A percentile compares a stretch with the other conserved stretches of the same genome.
phyloP scores from a whole-genome alignment of 1,140 invertebrate species.

The Gryllus bimaculatus region DNA sequence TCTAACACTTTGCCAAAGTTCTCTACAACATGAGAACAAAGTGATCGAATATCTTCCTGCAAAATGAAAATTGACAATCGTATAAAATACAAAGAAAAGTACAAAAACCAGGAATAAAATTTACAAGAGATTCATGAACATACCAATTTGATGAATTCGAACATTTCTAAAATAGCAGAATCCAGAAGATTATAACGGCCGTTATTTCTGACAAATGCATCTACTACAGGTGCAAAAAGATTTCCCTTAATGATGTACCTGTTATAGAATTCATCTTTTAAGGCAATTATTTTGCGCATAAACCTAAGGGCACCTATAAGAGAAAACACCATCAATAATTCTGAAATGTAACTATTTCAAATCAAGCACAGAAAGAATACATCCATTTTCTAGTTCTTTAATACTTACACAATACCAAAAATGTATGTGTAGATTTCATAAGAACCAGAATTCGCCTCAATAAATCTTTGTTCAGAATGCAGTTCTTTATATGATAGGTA shows the following conservation, averaged over 20 bases:
- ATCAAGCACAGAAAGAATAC: background rate
- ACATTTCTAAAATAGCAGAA: slow-evolving; percentile 97
- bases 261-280: slow-evolving; percentile 99
- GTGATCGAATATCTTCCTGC: slow-evolving; percentile 89
- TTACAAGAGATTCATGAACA: slow-evolving; percentile 24
- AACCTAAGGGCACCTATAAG: slow-evolving; percentile 77
- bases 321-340: slow-evolving; percentile 13
- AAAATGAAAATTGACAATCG: slow-evolving; percentile 23
- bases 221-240: slow-evolving; percentile 90
- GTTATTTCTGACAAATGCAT: slow-evolving; percentile 93
- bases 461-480: slow-evolving; percentile 93
- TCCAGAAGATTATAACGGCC: slow-evolving; percentile 96
- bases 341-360: background rate
- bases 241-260: slow-evolving; percentile 92
- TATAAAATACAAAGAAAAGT: background rate
- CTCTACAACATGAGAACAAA: slow-evolving; percentile 89
- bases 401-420: slow-evolving; percentile 81
- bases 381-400: background rate
- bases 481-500: slow-evolving; percentile 97
- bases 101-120: background rate
- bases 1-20: slow-evolving; percentile 90
- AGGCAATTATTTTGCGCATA: slow-evolving; percentile 91
- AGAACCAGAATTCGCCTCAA: slow-evolving; percentile 88
- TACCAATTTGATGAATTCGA: slow-evolving; percentile 93
- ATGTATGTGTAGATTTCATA: slow-evolving; percentile 96